A percentile compares a stretch with the other conserved stretches of the same genome.
phyloP scores from a whole-genome alignment of 2,113 vertebrate species.

The Cavia porcellus region DNA sequence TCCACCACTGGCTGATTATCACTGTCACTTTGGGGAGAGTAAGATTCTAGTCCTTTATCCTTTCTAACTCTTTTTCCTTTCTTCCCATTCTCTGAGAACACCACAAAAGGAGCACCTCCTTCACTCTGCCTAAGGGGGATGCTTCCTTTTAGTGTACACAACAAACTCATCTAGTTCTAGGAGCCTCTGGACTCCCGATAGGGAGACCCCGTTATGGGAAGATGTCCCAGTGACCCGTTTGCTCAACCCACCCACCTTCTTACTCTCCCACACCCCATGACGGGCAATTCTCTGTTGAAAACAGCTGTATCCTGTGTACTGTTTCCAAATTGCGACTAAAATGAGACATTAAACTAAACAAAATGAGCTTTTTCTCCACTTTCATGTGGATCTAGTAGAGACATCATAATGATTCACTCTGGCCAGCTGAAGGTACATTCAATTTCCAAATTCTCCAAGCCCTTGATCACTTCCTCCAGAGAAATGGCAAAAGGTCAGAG shows the following conservation, averaged over 20 bases:
- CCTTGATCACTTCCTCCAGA: background rate
- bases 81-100: background rate
- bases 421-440: background rate
- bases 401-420: background rate
- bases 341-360: background rate
- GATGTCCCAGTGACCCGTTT: background rate
- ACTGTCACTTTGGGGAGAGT: background rate
- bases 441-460: background rate
- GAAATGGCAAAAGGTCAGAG: background rate
- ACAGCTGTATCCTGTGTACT: background rate
- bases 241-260: background rate
- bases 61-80: background rate
- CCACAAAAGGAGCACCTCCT: background rate
- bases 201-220: background rate
- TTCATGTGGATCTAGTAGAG: background rate
- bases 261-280: background rate
- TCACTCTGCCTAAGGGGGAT: background rate
- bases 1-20: background rate
- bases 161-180: background rate
- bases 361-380: background rate
- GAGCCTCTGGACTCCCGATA: background rate
- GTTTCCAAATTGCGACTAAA: background rate
- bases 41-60: background rate
- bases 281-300: background rate
- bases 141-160: background rate